A percentile compares a stretch with the other conserved stretches of the same genome.
Conservation (phyloP, 2,113 vertebrate genomes). For the Lampris incognitus region DNA sequence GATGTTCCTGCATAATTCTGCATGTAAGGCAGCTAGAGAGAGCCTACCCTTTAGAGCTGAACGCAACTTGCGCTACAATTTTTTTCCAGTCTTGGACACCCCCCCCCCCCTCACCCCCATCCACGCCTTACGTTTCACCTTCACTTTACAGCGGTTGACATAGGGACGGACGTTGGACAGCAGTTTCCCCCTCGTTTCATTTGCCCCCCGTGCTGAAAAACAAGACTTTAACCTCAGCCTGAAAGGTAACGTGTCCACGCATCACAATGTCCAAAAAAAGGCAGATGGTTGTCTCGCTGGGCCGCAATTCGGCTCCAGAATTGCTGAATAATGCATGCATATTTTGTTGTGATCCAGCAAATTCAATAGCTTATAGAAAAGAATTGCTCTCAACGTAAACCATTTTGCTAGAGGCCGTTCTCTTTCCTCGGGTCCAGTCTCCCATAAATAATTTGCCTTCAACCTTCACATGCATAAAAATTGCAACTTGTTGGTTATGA, state of each 20-base stretch:
- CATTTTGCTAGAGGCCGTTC: conserved; percentile 66
- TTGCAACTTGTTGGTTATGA: conserved; percentile 82
- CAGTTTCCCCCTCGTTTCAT: conserved; percentile 47
- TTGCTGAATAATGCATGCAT: conserved; percentile 76
- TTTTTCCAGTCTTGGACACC: conserved; percentile 13
- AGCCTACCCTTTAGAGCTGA: conserved; percentile 32
- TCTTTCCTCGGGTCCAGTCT: conserved; percentile 71
- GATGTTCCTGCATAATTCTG: conserved; percentile 73
- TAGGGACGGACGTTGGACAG: neutral
- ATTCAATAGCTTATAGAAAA: conserved; percentile 74
- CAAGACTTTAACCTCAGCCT: conserved; percentile 65
- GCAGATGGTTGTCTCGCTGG: conserved; percentile 63
- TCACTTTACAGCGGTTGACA: neutral
- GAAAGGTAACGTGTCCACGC: conserved; percentile 71
- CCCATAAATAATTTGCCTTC: conserved; percentile 82
- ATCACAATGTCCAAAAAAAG: conserved; percentile 68
- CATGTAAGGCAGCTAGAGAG: conserved; percentile 59
- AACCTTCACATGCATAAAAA: conserved; percentile 82
- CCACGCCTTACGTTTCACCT: conserved; percentile 22
- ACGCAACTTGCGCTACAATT: conserved; percentile 29
- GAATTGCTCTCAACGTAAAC: conserved; percentile 73
- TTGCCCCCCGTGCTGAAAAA: conserved; percentile 60
- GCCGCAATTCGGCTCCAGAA: conserved; percentile 61
- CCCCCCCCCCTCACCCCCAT: too few relatives aligned
- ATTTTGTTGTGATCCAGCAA: conserved; percentile 63